Percentiles rank a stretch among this genome's conserved stretches.
These are phyloP conservation scores for Arctopsyche grandis DNA, from an alignment of 1,140 invertebrate species.

Conservation along the genomic window DNA sequence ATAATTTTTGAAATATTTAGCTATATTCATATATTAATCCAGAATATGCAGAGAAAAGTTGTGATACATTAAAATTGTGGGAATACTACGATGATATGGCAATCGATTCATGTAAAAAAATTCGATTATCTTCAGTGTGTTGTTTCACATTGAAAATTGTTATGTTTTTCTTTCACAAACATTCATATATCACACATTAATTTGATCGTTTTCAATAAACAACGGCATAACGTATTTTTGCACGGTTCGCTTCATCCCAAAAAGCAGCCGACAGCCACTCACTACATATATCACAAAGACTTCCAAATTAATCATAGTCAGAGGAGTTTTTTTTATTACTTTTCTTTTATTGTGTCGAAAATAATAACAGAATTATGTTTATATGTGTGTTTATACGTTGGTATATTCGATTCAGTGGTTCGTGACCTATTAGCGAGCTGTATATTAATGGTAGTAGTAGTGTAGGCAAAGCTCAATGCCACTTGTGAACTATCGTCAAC, in stretches of 20 bases:
- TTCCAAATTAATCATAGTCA: neutral
- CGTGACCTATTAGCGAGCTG: slow-evolving; percentile 34
- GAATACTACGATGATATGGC: too few species aligned
- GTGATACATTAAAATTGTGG: too few species aligned
- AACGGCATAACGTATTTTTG: neutral
- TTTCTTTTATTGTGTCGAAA: slow-evolving; percentile 16
- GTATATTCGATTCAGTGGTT: slow-evolving; percentile 12
- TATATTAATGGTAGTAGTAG: neutral
- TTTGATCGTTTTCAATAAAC: too few species aligned
- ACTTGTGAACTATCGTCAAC: slow-evolving; percentile 41
- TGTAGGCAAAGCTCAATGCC: slow-evolving; percentile 26
- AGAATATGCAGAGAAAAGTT: too few species aligned
- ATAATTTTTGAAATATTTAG: too few species aligned
- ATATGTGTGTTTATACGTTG: neutral
- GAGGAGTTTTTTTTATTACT: slow-evolving; percentile 1
- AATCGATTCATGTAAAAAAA: too few species aligned
- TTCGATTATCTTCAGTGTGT: too few species aligned
- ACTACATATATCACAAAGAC: neutral
- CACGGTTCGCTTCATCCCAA: neutral
- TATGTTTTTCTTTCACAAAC: too few species aligned
- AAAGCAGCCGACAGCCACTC: neutral
- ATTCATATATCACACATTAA: too few species aligned
- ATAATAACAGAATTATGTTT: neutral
- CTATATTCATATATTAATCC: too few species aligned
- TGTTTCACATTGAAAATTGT: too few species aligned